Conservation (phyloP, 2,888 invertebrate genomes). For the Parelbella ahira region DNA sequence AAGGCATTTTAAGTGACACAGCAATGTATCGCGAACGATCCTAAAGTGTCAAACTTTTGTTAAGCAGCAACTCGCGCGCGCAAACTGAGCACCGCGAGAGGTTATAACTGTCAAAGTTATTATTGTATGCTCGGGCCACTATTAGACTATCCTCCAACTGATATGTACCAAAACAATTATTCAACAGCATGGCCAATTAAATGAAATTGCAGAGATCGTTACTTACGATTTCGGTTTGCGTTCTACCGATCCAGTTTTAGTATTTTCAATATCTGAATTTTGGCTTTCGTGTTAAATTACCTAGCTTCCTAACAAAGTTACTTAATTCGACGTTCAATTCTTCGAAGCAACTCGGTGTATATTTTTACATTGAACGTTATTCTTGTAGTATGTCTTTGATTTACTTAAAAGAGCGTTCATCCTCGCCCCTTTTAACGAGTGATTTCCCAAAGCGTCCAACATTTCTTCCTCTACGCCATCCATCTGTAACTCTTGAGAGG, state of each 20-base stretch:
- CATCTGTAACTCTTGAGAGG: conserved; percentile 32
- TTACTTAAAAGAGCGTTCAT: conserved; percentile 18
- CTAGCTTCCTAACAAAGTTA: too few species aligned
- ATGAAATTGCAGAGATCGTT: too few species aligned
- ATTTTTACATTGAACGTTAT: not conserved
- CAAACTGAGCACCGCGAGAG: conserved; percentile 47
- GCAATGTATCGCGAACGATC: conserved; percentile 50
- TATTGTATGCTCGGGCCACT: conserved; percentile 50
- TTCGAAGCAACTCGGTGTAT: not conserved
- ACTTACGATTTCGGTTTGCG: too few species aligned
- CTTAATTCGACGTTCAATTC: not conserved
- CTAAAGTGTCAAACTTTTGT: conserved; percentile 62
- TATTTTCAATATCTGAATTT: too few species aligned
- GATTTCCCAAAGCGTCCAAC: conserved; percentile 32
- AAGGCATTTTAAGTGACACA: conserved; percentile 38
- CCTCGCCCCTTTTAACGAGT: conserved; percentile 33
- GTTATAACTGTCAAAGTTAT: conserved; percentile 68
- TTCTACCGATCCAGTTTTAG: too few species aligned
- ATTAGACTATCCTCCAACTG: conserved; percentile 40
- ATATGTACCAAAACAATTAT: conserved; percentile 30
- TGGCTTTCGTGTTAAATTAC: too few species aligned
- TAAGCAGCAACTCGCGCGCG: conserved; percentile 43
- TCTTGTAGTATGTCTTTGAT: conserved; percentile 16
- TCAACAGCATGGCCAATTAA: conserved; percentile 1
- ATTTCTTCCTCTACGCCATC: conserved; percentile 26